Base-by-base conservation (phyloP, 2,888 invertebrate genomes). In the Onthophagus sagittarius region DNA sequence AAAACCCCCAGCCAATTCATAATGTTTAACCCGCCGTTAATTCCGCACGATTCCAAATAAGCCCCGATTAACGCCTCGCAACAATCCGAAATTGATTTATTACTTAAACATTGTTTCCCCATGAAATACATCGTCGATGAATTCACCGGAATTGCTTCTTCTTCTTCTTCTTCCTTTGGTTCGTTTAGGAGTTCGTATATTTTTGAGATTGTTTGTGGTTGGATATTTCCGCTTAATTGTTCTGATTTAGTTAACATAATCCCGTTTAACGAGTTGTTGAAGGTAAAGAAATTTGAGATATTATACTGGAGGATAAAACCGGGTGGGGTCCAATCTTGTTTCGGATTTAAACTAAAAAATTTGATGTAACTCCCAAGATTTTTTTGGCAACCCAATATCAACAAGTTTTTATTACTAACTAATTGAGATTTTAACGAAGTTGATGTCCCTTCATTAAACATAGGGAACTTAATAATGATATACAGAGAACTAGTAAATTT, bases 41-140 rank as follows among this genome's bases (percentile, higher is more conserved):
- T 80, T 0, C 89, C 89, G 76, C 86, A 85, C 53, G 85, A 84
- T 74, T 86, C 84, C 0, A 95, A 88, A 82, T 94, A 94, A 2
- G 89, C 90, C 0, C 96, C 96, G 71, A 97, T 90, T 2, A 98
- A 84, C 0, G 97, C 93, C 85, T 98, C 97, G 0, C 96, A 92
- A 75, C 90, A 89, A 85, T 98, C 97, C 0, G 97, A 93, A 3
- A 94, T 85, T 70, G 88, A 85, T 88, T 95, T 92, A 81, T 92
- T 90, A 0, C 86, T 78, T 11, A 91, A 83, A 11, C 84, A 84
- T 76, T 89, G 88, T 33, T 84, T 78, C 9, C 85, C 85, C 15
- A 89, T 82, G 82, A 84, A 88, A 71, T 73, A 73, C 62, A 75
- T 73, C 64, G 77, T 75, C 0, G 77, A 75, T 6, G 72, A 14